These are phyloP conservation scores for Catocala fraxini DNA, from an alignment of 2,888 invertebrate species.

Conservation along the genomic window DNA sequence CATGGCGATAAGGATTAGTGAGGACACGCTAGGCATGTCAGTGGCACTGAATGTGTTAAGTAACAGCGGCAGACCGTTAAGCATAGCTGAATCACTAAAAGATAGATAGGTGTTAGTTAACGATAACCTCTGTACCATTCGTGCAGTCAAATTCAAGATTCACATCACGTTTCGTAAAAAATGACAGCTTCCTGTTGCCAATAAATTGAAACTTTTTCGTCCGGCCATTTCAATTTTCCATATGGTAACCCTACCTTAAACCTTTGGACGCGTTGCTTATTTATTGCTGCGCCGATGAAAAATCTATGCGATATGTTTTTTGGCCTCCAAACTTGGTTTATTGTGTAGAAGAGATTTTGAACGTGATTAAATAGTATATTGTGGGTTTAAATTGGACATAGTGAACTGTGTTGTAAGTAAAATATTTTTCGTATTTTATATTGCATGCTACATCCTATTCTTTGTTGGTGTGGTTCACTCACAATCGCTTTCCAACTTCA, in stretches of 20 bases:
- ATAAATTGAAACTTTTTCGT: slow-evolving; percentile 56
- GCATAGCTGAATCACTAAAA: too few species aligned
- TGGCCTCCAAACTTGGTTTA: slow-evolving; percentile 25
- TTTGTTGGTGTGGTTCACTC: too few species aligned
- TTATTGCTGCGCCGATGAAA: slow-evolving; percentile 68
- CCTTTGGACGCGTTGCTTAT: slow-evolving; percentile 58
- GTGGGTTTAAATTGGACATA: neutral
- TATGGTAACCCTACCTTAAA: slow-evolving; percentile 42
- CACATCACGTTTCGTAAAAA: neutral
- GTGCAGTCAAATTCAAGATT: neutral
- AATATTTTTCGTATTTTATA: too few species aligned
- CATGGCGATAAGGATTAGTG: too few species aligned
- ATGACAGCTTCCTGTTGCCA: neutral
- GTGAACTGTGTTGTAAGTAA: neutral
- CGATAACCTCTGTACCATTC: neutral
- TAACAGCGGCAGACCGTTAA: too few species aligned
- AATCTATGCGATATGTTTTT: slow-evolving; percentile 65
- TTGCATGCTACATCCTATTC: too few species aligned
- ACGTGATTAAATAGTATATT: slow-evolving; percentile 5
- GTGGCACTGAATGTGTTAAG: too few species aligned
- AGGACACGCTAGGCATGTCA: too few species aligned
- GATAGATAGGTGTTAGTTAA: too few species aligned
- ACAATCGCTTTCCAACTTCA: too few species aligned
- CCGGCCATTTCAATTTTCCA: slow-evolving; percentile 58
- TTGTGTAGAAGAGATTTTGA: slow-evolving; percentile 3